A percentile compares a stretch with the other conserved stretches of the same genome.
Evolutionary conservation across 2,113 vertebrate species (phyloP).

Genomic region (Phasianus colchicus): DNA sequence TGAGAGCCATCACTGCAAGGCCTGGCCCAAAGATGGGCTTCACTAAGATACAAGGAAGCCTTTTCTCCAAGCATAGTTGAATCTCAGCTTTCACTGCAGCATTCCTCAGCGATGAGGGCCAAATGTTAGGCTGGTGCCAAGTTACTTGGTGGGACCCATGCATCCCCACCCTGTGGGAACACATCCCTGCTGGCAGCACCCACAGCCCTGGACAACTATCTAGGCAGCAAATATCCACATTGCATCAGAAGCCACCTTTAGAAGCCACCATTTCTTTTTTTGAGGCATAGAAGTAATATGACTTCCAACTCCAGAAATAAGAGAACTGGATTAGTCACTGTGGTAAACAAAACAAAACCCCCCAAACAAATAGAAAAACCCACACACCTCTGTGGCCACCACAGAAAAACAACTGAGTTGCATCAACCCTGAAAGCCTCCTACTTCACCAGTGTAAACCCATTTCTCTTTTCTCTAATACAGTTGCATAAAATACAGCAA

Average conservation of each 20-base stretch:
- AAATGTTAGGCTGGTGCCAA: constrained; percentile 11
- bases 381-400: background rate
- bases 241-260: background rate
- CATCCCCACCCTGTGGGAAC: background rate
- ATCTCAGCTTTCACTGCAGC: background rate
- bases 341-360: background rate
- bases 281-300: background rate
- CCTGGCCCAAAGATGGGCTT: background rate
- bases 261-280: background rate
- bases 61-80: background rate
- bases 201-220: background rate
- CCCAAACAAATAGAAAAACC: background rate
- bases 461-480: background rate
- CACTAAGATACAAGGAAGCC: background rate
- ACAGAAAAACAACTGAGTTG: background rate
- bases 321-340: background rate
- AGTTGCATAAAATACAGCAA: background rate
- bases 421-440: background rate
- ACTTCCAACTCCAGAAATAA: background rate
- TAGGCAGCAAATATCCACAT: background rate
- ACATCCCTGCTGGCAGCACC: background rate
- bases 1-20: background rate
- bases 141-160: background rate
- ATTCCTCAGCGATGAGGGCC: background rate
- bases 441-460: background rate